Evolutionary conservation across 2,888 invertebrate species (phyloP).

Genomic region (Aporophyla lueneburgensis): DNA sequence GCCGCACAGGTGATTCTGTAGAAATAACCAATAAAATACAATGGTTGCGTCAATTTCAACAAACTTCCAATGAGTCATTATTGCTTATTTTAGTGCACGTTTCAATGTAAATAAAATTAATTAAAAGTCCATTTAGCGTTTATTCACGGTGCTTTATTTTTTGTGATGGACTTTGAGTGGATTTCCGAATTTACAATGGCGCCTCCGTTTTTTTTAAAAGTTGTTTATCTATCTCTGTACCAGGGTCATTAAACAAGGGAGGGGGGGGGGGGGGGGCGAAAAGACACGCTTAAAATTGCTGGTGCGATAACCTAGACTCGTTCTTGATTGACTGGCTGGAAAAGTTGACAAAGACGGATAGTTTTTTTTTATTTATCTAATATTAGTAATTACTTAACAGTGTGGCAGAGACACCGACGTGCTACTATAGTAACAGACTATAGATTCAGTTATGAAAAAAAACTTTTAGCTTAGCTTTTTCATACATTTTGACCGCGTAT

Average conservation of each 20-base stretch:
- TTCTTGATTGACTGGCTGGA: not conserved
- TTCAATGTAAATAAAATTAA: slow-evolving; percentile 44
- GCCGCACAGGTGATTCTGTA: slow-evolving; percentile 51
- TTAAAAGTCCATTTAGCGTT: slow-evolving; percentile 27
- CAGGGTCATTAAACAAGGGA: not conserved
- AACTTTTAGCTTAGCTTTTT: too few species aligned
- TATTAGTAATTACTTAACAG: too few species aligned
- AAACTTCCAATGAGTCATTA: slow-evolving; percentile 46
- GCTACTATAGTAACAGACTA: too few species aligned
- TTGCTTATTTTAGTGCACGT: slow-evolving; percentile 38
- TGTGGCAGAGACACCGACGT: too few species aligned
- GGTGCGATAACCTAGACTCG: not conserved
- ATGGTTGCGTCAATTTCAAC: slow-evolving; percentile 63
- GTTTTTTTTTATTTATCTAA: too few species aligned
- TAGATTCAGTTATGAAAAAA: too few species aligned
- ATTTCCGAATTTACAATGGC: slow-evolving; percentile 16
- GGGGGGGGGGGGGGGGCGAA: too few species aligned
- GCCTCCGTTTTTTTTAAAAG: not conserved
- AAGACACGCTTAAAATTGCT: not conserved
- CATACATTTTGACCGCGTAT: too few species aligned
- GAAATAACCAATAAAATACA: slow-evolving; percentile 61
- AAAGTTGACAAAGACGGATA: too few species aligned
- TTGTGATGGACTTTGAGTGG: slow-evolving; percentile 16
- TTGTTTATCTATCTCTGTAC: not conserved
- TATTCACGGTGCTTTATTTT: slow-evolving; percentile 32